Base-by-base conservation (phyloP, 2,797 vertebrate genomes). In the Gadopsis marmoratus region DNA sequence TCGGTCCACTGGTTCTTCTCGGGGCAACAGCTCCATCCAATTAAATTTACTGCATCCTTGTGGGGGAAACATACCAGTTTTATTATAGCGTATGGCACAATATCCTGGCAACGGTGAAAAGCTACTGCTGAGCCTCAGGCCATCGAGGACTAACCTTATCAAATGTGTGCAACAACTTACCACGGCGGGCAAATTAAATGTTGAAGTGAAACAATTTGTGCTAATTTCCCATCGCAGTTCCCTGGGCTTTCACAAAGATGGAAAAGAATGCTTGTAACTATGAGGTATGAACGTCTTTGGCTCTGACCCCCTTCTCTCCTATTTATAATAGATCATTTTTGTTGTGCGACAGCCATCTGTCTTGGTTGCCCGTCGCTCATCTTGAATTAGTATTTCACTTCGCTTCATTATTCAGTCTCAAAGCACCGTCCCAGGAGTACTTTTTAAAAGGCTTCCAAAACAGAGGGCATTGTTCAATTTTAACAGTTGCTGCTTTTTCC, bases 211-310 rank as follows among this genome's bases (percentile, higher is more conserved):
- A 90, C 77, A 86, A 90, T 93, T 91, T 88, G 86, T 68, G 84
- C 76, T 91, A 81, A 93, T 93, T 93, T 94, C 88, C 90, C 82
- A 26, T 80, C 71, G 74, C 72, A 77, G 87, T 83, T 90, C 90
- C 89, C 83, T 23, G 43, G 77, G 86, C 76, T 74, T 86, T 79
- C 77, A 78, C 81, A 77, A 72, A 73, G 64, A 71, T 47, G 80
- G 69, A 68, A 65, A 90, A 80, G 76, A 93, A 93, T 63, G 83
- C 90, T 92, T 86, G 90, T 94, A 92, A 93, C 93, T 85, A 59
- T 1, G 53, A 90, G 61, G 66, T 66, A 74, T 53, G 67, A 80
- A 26, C 26, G 26, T 26, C 26, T 88, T 74, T 91, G 88, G 88
- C 86, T 79, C 64, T 2, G 39, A 23, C 31, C 19, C 12, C 10